Evolutionary conservation across 2,113 vertebrate genomes (phyloP).

Genomic region (Catharus minimus): DNA sequence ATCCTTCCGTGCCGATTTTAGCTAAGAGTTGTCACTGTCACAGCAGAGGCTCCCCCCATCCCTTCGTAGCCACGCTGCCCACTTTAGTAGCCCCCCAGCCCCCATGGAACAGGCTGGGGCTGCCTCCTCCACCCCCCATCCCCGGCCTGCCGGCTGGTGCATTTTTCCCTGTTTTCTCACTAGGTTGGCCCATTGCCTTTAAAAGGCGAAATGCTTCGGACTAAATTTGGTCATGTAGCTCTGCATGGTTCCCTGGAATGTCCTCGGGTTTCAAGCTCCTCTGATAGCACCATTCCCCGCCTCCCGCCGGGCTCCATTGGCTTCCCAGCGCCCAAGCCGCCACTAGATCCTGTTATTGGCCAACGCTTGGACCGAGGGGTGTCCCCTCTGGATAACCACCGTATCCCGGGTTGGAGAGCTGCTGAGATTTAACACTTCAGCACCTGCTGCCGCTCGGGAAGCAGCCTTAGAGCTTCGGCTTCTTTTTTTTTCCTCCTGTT

Average conservation of each 20-base stretch:
- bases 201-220: conserved; percentile 90
- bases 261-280: conserved; percentile 86
- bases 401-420: neutral
- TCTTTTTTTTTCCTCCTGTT: neutral
- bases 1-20: neutral
- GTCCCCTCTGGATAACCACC: conserved; percentile 37
- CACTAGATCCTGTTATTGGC: conserved; percentile 58
- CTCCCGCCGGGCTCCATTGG: conserved; percentile 66
- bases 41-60: neutral
- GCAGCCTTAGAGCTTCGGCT: neutral
- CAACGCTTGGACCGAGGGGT: neutral
- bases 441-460: conserved; percentile 42
- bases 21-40: neutral
- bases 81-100: neutral
- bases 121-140: neutral
- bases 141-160: conserved; percentile 41
- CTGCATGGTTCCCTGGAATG: conserved; percentile 95
- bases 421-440: conserved; percentile 41
- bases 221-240: conserved; percentile 98
- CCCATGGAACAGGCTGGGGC: neutral
- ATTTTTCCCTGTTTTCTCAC: conserved; percentile 79
- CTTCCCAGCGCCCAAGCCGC: neutral
- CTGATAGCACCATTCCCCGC: conserved; percentile 74
- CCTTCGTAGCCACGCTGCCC: neutral
- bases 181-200: conserved; percentile 87